A percentile compares a stretch with the other conserved stretches of the same genome.
phyloP scores from a whole-genome alignment of 2,113 vertebrate genomes.

The Gobiocypris rarus region DNA sequence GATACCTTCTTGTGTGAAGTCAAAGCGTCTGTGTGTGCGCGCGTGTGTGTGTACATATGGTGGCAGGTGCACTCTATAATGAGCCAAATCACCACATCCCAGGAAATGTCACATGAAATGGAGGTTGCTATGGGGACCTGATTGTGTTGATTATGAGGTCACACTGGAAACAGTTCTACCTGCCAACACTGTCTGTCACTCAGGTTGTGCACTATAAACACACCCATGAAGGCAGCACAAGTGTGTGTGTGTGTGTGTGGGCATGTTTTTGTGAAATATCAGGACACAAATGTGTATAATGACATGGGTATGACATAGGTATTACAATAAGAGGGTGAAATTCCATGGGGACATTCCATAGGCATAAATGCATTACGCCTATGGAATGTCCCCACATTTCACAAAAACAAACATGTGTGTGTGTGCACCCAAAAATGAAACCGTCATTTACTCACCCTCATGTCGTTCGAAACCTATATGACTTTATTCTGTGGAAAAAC shows the following conservation, averaged over 20 bases:
- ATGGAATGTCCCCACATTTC: no score
- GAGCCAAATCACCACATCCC: constrained; percentile 46
- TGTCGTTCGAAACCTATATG: neutral
- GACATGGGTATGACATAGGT: no score
- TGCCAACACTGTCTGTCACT: constrained; percentile 30
- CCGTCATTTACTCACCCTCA: neutral
- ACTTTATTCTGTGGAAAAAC: neutral
- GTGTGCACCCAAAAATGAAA: neutral
- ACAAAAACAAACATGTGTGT: no score
- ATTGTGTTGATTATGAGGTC: constrained; percentile 50
- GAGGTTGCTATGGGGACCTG: constrained; percentile 33
- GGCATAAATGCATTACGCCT: no score
- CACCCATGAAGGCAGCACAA: neutral
- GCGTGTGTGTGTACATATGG: neutral
- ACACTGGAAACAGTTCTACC: constrained; percentile 24
- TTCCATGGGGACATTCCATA: no score
- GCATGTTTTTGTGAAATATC: no score
- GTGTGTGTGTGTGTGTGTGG: no score
- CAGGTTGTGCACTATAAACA: constrained; percentile 27
- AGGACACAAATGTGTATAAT: no score
- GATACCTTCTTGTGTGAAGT: neutral
- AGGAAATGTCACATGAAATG: constrained; percentile 45
- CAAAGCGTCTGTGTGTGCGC: neutral
- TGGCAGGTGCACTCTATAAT: constrained; percentile 42
- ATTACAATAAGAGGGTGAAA: no score